Evolutionary conservation across 2,113 vertebrate genomes (phyloP).

Genomic region (Neogobius melanostomus): DNA sequence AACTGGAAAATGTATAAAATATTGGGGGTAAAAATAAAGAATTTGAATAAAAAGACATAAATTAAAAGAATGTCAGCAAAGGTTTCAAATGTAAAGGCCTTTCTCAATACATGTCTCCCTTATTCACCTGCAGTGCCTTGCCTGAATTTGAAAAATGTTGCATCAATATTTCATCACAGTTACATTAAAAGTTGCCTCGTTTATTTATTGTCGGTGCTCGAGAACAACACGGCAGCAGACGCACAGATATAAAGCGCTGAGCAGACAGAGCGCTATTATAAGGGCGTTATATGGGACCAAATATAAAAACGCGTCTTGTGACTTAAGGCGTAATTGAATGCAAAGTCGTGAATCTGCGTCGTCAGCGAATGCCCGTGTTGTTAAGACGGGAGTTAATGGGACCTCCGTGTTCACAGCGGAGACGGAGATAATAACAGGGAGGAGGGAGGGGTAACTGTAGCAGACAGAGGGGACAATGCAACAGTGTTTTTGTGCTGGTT

Average conservation of each 20-base stretch:
- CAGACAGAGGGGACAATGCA: too few relatives aligned
- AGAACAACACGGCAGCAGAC: not conserved
- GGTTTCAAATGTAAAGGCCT: too few relatives aligned
- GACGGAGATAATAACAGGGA: too few relatives aligned
- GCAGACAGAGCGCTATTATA: not conserved
- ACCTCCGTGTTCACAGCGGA: not conserved
- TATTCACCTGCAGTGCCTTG: too few relatives aligned
- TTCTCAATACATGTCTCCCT: too few relatives aligned
- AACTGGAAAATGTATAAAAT: too few relatives aligned
- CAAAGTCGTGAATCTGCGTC: not conserved
- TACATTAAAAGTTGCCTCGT: not conserved
- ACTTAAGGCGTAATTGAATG: conserved; percentile 12
- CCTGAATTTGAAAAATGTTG: too few relatives aligned
- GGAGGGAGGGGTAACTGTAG: too few relatives aligned
- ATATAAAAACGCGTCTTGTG: not conserved
- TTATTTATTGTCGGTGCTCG: not conserved
- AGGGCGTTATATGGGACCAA: not conserved
- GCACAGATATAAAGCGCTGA: not conserved
- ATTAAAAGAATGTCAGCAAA: too few relatives aligned
- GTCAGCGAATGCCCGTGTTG: not conserved
- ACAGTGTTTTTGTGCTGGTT: too few relatives aligned
- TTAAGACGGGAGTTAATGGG: not conserved
- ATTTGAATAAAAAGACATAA: too few relatives aligned
- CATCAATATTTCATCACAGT: not conserved
- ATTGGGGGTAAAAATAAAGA: too few relatives aligned